A percentile compares a stretch with the other conserved stretches of the same genome.
Conservation (phyloP, 2,797 vertebrate species). For the Antennarius maculatus region DNA sequence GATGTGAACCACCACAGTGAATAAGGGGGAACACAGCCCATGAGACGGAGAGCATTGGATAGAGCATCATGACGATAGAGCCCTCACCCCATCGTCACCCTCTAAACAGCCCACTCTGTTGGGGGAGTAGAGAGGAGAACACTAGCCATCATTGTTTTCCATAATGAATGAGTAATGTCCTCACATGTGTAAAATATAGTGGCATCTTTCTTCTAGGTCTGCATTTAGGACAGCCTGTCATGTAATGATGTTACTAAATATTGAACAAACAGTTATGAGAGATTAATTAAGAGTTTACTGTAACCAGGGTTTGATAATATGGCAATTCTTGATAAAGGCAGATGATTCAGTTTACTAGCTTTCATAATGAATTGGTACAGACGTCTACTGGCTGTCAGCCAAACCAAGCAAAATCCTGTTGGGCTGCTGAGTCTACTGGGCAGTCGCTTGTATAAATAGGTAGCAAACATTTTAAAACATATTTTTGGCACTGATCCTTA, state of each 20-base stretch:
- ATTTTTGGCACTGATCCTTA: not conserved
- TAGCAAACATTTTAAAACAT: not conserved
- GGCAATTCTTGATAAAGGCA: not conserved
- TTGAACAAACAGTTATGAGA: conserved; percentile 46
- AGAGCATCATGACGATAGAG: conserved; percentile 67
- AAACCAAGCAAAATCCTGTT: not conserved
- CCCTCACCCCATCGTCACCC: conserved; percentile 47
- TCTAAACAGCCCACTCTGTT: conserved; percentile 73
- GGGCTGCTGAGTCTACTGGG: too few species aligned
- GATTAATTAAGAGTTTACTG: conserved; percentile 11
- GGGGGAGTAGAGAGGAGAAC: conserved; percentile 64
- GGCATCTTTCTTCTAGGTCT: conserved; percentile 58
- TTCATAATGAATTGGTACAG: conserved; percentile 20
- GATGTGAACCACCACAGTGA: conserved; percentile 73
- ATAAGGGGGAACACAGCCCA: conserved; percentile 57
- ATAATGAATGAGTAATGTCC: conserved; percentile 70
- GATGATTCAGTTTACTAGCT: not conserved
- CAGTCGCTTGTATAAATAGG: too few species aligned
- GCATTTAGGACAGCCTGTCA: conserved; percentile 27
- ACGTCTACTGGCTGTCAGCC: not conserved
- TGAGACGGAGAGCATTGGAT: conserved; percentile 65
- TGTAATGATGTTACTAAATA: conserved; percentile 19
- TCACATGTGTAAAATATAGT: conserved; percentile 58
- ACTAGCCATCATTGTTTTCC: conserved; percentile 76
- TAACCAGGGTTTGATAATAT: not conserved